Percentiles rank a stretch among this genome's conserved stretches.
These are phyloP conservation scores for Microtus pennsylvanicus DNA, from an alignment of 2,113 vertebrate species.

Conservation along the genomic window DNA sequence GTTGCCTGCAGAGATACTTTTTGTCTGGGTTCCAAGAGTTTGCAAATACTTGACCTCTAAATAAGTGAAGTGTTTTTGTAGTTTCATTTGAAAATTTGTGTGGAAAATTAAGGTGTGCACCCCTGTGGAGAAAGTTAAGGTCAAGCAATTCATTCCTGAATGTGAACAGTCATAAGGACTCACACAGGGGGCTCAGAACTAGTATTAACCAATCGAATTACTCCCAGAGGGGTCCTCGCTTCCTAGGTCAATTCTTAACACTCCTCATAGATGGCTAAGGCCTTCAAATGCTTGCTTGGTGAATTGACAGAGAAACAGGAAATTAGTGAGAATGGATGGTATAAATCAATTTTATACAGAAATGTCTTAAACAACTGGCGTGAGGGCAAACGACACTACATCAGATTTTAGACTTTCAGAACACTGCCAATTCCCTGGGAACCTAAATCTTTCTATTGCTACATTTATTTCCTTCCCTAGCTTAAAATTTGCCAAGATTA, in stretches of 20 bases:
- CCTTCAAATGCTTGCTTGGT: constrained; percentile 61
- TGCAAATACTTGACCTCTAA: constrained; percentile 66
- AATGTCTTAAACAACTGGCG: constrained; percentile 70
- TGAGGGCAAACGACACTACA: constrained; percentile 39
- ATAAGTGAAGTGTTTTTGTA: constrained; percentile 68
- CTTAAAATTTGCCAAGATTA: constrained; percentile 2
- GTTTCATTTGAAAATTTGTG: constrained; percentile 74
- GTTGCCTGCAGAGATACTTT: constrained; percentile 48
- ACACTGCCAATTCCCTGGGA: constrained; percentile 33
- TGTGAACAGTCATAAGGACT: constrained; percentile 68
- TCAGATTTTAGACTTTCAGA: constrained; percentile 50
- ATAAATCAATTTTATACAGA: constrained; percentile 73
- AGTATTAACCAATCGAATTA: constrained; percentile 72
- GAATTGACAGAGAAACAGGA: constrained; percentile 75
- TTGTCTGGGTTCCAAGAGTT: constrained; percentile 60
- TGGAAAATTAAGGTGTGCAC: constrained; percentile 74
- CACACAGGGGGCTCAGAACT: constrained; percentile 51
- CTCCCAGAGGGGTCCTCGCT: constrained; percentile 66
- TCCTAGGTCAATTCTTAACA: constrained; percentile 69
- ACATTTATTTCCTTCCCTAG: neutral
- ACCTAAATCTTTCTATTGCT: constrained; percentile 10
- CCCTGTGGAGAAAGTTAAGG: constrained; percentile 70
- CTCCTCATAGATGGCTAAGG: constrained; percentile 34
- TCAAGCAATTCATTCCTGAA: constrained; percentile 74
- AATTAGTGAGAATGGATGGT: constrained; percentile 73